Base-by-base conservation (phyloP, 2,888 invertebrate genomes). In the Drosophila histrio region DNA sequence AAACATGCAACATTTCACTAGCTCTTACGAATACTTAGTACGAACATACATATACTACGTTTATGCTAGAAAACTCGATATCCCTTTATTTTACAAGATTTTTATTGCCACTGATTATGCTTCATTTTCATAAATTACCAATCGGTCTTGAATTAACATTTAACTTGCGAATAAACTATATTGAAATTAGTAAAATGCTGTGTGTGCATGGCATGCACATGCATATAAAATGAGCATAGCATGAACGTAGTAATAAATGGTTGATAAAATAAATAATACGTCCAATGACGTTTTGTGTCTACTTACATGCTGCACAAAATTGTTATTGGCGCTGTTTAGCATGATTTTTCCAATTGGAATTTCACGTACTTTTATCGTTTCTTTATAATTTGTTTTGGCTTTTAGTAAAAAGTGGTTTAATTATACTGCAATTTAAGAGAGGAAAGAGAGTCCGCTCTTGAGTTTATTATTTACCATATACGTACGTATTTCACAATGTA, bases 251-350 rank as follows among this genome's bases (percentile, higher is more conserved):
- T 38, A 26, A 30, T 13, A 24, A 32, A 15, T 30, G 30, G 8
- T 30, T 32, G 17, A 50, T 57, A 49, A 11, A 47, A 76, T 52
- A 63, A 52, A 43, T 50, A 69, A 43, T 34, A 56, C 41, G 54
- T 71, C 63, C 11, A 64, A 62, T 54, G 64, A 70, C 59, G 56
- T 50, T 62, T 64, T 63, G 62, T 62, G 60, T 86, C 88, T 87
- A 84, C 83, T 84, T 84, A 84, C 83, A 87, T 84, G 83, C 88
- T 83, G 88, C 69, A 79, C 86, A 79, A 70, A 77, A 84, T 77
- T 84, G 79, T 75, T 72, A 82, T 82, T 87, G 71, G 67, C 88
- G 83, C 80, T 79, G 80, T 77, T 82, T 72, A 87, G 77, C 83
- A 84, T 83, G 66, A 87, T 77, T 87, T 74, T 79, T 82, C 72